Evolutionary conservation across 1,140 invertebrate genomes (phyloP).

Genomic region (Philotrypesis tridentata): DNA sequence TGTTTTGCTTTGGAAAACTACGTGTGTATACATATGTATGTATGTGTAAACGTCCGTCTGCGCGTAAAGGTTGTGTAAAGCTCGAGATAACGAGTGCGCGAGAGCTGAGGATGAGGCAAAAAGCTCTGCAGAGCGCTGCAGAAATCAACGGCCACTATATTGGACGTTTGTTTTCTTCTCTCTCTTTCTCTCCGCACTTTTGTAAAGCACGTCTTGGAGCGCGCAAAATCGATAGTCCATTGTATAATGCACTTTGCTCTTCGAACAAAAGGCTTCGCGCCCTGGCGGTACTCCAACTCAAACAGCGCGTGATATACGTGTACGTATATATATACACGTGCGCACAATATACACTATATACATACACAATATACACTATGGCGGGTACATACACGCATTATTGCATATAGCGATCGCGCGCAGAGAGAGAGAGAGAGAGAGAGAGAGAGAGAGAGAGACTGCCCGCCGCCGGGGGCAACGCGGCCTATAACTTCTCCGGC

Average conservation of each 20-base stretch:
- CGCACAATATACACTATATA: background rate
- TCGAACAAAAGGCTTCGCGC: background rate
- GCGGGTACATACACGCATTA: background rate
- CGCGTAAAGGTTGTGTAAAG: too few species aligned
- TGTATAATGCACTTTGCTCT: background rate
- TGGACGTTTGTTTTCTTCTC: too few species aligned
- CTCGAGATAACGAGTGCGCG: background rate
- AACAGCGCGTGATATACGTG: background rate
- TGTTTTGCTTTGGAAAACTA: background rate
- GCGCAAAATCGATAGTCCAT: background rate
- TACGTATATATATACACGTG: too few species aligned
- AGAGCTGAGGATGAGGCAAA: too few species aligned
- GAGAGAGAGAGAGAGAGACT: too few species aligned
- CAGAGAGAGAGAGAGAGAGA: too few species aligned
- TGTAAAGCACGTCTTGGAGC: background rate
- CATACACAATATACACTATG: background rate
- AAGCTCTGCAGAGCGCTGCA: too few species aligned
- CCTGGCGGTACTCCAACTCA: background rate
- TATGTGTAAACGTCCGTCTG: background rate
- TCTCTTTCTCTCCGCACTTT: too few species aligned
- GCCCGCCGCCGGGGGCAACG: too few species aligned
- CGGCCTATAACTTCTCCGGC: too few species aligned
- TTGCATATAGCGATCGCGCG: too few species aligned
- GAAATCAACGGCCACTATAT: too few species aligned
- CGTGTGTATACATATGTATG: background rate